phyloP scores from a whole-genome alignment of 2,113 vertebrate genomes.

The Chaetodon trifascialis region DNA sequence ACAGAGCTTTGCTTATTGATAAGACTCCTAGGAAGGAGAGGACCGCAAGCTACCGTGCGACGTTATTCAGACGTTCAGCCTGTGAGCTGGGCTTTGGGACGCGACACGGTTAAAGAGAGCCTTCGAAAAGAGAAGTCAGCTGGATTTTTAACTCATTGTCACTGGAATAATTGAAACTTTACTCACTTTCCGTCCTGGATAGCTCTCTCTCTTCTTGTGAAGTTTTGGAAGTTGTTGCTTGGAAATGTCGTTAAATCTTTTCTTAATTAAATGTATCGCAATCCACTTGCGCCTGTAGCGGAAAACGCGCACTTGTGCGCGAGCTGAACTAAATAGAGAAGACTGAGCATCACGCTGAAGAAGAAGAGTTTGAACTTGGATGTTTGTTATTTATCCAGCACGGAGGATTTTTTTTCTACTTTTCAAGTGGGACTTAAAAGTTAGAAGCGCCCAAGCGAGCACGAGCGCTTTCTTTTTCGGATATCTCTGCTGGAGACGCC shows the following conservation, averaged over 20 bases:
- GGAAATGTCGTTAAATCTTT: neutral
- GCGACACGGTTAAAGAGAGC: conserved; percentile 59
- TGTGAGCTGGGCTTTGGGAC: conserved; percentile 21
- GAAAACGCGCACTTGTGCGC: conserved; percentile 2
- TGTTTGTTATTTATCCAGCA: neutral
- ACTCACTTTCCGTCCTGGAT: conserved; percentile 29
- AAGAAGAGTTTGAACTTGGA: neutral
- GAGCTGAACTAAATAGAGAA: neutral
- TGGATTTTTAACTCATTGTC: conserved; percentile 32
- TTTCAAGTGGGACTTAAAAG: neutral
- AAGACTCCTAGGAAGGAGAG: conserved; percentile 80
- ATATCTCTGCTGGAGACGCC: conserved; percentile 42
- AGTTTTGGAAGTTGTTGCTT: conserved; percentile 2
- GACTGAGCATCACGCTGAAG: neutral
- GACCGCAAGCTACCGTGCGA: conserved; percentile 41
- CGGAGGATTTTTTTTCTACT: neutral
- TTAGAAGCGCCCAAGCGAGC: no score
- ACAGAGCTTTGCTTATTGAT: conserved; percentile 72
- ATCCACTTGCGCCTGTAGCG: neutral
- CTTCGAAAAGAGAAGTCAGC: conserved; percentile 5
- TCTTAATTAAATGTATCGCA: neutral
- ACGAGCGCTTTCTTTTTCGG: neutral
- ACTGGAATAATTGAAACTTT: conserved; percentile 41
- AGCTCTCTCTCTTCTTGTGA: neutral
- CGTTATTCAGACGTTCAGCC: conserved; percentile 27